phyloP scores from a whole-genome alignment of 2,113 vertebrate genomes.

The Heloderma charlesbogerti region DNA sequence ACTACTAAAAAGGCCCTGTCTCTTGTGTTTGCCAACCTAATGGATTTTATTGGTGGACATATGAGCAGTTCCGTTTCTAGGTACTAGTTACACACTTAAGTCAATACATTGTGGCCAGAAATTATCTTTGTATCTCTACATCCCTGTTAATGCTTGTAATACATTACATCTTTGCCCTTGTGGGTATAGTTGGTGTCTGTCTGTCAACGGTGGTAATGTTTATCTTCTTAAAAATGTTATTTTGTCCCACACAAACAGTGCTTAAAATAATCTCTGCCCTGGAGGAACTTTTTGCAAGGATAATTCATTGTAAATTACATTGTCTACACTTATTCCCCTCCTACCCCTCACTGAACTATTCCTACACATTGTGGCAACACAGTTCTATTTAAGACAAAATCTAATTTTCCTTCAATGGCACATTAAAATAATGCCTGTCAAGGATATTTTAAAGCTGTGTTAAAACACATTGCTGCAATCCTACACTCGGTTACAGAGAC shows the following conservation, averaged over 20 bases:
- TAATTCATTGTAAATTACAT: not conserved
- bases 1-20: not conserved
- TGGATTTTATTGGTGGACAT: not conserved
- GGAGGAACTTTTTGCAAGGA: not conserved
- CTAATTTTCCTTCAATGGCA: conserved; percentile 19
- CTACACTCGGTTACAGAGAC: conserved; percentile 3
- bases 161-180: not conserved
- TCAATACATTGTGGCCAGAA: fast-evolving
- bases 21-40: not conserved
- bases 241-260: not conserved
- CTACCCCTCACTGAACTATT: not conserved
- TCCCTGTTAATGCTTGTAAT: not conserved
- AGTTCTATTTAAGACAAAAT: conserved; percentile 26
- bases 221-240: not conserved
- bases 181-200: not conserved
- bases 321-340: not conserved
- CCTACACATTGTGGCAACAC: not conserved
- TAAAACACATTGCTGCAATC: not conserved
- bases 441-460: conserved; percentile 14
- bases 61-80: not conserved
- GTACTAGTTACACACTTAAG: not conserved
- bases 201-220: not conserved
- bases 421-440: conserved; percentile 14
- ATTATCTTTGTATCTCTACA: not conserved
- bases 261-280: not conserved